phyloP scores from a whole-genome alignment of 2,113 vertebrate species.

The Guaruba guarouba region DNA sequence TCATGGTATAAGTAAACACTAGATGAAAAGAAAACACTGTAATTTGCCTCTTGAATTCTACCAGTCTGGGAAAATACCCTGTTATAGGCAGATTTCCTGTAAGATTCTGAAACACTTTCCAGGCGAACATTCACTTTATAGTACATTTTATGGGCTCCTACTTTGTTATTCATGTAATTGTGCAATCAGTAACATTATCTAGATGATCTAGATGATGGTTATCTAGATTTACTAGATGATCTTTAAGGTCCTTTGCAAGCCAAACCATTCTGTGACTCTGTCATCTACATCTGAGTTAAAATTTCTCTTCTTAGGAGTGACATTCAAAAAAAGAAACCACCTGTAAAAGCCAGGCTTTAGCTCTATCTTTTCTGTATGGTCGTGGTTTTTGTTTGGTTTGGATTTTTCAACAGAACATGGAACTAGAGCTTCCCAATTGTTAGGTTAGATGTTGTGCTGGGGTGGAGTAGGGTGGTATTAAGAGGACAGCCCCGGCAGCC shows the following conservation, averaged over 20 bases:
- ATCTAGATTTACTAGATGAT: not conserved
- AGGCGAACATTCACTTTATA: not conserved
- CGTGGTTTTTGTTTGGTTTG: not conserved
- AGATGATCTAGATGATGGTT: not conserved
- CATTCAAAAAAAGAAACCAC: not conserved
- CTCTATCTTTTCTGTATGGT: not conserved
- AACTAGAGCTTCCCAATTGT: not conserved
- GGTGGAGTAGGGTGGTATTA: not conserved
- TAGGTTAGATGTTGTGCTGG: not conserved
- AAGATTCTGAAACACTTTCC: not conserved
- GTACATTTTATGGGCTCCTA: not conserved
- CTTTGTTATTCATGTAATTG: not conserved
- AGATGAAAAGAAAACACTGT: not conserved
- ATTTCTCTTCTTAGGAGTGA: not conserved
- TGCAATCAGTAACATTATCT: not conserved
- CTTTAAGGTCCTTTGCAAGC: not conserved
- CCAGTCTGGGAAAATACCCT: not conserved
- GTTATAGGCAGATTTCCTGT: not conserved
- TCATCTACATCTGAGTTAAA: not conserved
- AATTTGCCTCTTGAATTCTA: not conserved
- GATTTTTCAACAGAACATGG: not conserved
- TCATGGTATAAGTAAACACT: not conserved
- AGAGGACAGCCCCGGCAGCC: not conserved
- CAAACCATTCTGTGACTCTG: not conserved
- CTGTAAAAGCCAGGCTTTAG: not conserved